Evolutionary conservation across 2,797 vertebrate genomes (phyloP), one percentile per base, ranked within the genome.

Genomic region (Pipistrellus pygmaeus): DNA sequence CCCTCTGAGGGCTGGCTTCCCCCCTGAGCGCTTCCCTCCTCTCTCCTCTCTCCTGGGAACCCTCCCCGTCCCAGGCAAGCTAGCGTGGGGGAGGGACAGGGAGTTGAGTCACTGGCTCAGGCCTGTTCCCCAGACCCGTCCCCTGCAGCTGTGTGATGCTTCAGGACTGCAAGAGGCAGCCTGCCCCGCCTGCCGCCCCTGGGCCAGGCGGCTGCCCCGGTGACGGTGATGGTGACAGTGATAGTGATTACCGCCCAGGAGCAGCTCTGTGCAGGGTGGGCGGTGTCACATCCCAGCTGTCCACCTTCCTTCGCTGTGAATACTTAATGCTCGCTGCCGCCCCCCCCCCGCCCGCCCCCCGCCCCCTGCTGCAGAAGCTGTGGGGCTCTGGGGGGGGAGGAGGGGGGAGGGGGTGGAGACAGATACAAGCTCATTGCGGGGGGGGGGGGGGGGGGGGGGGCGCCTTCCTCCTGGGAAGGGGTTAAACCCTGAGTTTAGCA

Each of bases 361-460:
- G 23, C 0, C 12, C 75, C 32, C 69, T 78, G 80, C 20, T 38
- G 81, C 85, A 71, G 78, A 85, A 83, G 71, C 57, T n/a, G 69
- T 89, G 76, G 66, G 84, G 85, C 95, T 96, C n/a, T 41, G 88
- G 93, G 73, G 72, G 84, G 62, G n/a, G n/a, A n/a, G n/a, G n/a
- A n/a, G n/a, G 88, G 93, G 73, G 72, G 84, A 55, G 93, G 69
- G 77, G 84, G 62, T 68, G 89, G 66, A 96, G 68, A 90, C 41
- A 44, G 21, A 68, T 8, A n/a, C 72, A 51, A 41, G 88, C 89
- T 89, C 2, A 2, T 64, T 78, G 83, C n/a, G 88, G 93, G 73
- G 72, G 84, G 62, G n/a, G n/a, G n/a, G n/a, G n/a, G n/a, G n/a
- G n/a, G n/a, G n/a, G n/a, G n/a, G n/a, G 93, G 69, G 77, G 84